Conservation (phyloP, 2,113 vertebrate genomes). For the Ardeotis arabs region DNA sequence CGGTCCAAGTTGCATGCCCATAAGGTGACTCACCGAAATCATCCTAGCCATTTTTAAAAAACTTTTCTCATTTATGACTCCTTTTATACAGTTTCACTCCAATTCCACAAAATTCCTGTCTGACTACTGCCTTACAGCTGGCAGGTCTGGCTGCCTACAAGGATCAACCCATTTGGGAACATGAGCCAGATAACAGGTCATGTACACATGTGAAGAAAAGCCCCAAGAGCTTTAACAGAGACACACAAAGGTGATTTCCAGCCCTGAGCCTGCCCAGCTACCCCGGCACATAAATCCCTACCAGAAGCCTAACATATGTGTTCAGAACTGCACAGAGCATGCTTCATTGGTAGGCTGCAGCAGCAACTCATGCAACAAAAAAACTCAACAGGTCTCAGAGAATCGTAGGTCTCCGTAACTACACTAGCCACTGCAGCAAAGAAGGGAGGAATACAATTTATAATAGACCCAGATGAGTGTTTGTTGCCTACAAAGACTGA, state of each 20-base stretch:
- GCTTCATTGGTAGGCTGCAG: neutral
- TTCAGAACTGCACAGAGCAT: neutral
- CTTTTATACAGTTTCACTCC: neutral
- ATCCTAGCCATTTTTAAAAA: neutral
- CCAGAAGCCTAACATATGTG: accelerated
- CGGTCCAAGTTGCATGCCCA: slow-evolving; percentile 48
- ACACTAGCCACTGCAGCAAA: neutral
- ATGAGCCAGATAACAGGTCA: neutral
- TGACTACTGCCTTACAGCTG: slow-evolving; percentile 1
- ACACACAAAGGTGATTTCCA: neutral
- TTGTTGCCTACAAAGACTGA: neutral
- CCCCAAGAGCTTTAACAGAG: neutral
- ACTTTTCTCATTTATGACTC: neutral
- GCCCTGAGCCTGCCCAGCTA: neutral
- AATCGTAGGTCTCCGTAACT: neutral
- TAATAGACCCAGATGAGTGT: accelerated
- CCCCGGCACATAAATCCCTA: neutral
- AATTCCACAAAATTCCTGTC: neutral
- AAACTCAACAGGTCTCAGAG: neutral
- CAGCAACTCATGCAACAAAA: neutral
- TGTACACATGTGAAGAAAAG: neutral
- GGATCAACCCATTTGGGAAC: neutral
- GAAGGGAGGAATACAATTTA: neutral
- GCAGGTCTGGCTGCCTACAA: neutral
- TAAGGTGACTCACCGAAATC: slow-evolving; percentile 41